Evolutionary conservation across 1,140 invertebrate genomes (phyloP).

Genomic region (Pseudobourletiella spinata): DNA sequence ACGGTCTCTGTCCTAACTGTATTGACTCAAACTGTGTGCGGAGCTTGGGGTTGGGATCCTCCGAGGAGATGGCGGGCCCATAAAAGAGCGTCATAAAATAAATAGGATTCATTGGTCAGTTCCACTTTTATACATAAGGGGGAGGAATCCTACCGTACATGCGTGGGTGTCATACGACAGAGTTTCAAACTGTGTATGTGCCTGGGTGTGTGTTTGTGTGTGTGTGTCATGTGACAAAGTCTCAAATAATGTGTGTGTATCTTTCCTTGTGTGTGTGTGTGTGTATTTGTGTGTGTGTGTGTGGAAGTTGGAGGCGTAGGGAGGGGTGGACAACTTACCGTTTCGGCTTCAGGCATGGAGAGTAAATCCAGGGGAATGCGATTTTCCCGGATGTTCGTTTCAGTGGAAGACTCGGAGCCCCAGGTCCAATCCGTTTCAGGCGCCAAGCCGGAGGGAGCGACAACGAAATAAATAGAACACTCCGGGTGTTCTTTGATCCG

Average conservation of each 20-base stretch:
- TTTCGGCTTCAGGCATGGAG: conserved; percentile 30
- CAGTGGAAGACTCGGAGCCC: conserved; percentile 32
- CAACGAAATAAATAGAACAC: conserved; percentile 48
- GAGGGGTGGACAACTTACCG: conserved; percentile 9
- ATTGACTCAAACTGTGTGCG: no score
- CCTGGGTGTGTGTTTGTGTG: no score
- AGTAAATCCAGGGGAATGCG: conserved; percentile 32
- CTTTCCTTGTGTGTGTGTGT: no score
- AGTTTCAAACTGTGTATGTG: no score
- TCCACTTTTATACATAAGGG: not conserved
- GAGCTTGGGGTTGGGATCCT: not conserved
- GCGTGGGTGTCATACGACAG: no score
- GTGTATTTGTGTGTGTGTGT: no score
- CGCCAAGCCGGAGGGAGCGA: conserved; percentile 42
- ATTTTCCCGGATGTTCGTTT: conserved; percentile 34
- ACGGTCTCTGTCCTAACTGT: no score
- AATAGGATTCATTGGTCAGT: not conserved
- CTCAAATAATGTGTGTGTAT: not conserved
- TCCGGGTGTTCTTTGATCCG: conserved; percentile 46
- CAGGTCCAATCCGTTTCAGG: conserved; percentile 36
- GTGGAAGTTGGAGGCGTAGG: not conserved
- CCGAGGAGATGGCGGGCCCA: not conserved
- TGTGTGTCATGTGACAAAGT: no score
- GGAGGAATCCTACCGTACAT: not conserved
- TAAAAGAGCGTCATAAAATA: conserved; percentile 5